These are phyloP conservation scores for Nymphicus hollandicus DNA, from an alignment of 2,113 vertebrate genomes.

Conservation along the genomic window DNA sequence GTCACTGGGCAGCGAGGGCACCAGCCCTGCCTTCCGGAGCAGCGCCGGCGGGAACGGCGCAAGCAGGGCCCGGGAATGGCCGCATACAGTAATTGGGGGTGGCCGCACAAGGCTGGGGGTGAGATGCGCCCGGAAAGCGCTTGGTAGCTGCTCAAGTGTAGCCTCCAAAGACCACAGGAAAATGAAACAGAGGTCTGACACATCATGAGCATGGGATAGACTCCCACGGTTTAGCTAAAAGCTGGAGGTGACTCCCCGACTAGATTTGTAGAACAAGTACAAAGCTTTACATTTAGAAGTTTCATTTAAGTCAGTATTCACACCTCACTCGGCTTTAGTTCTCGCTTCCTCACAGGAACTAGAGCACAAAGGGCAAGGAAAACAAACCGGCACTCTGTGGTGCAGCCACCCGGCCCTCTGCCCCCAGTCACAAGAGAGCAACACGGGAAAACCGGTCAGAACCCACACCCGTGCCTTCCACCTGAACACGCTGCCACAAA, in stretches of 20 bases:
- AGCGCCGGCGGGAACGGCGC: background rate
- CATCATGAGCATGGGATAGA: background rate
- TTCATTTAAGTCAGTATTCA: background rate
- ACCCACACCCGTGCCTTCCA: accelerated
- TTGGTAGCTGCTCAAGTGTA: background rate
- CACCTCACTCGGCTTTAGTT: background rate
- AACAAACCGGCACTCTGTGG: background rate
- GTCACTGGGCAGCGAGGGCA: accelerated
- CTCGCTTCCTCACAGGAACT: background rate
- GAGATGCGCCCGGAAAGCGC: background rate
- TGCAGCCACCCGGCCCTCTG: background rate
- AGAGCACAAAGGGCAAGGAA: background rate
- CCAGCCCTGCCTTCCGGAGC: background rate
- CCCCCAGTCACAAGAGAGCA: background rate
- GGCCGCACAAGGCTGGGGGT: background rate
- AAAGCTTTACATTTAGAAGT: background rate
- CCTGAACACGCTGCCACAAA: background rate
- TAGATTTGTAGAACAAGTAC: accelerated
- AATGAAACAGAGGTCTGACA: background rate
- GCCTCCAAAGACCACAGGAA: background rate
- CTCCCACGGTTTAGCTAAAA: background rate
- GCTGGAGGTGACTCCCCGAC: background rate
- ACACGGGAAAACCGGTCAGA: accelerated
- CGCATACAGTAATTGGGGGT: background rate
- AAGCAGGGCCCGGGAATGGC: background rate